Base-by-base conservation (phyloP, 2,888 invertebrate species). In the Aromia moschata region DNA sequence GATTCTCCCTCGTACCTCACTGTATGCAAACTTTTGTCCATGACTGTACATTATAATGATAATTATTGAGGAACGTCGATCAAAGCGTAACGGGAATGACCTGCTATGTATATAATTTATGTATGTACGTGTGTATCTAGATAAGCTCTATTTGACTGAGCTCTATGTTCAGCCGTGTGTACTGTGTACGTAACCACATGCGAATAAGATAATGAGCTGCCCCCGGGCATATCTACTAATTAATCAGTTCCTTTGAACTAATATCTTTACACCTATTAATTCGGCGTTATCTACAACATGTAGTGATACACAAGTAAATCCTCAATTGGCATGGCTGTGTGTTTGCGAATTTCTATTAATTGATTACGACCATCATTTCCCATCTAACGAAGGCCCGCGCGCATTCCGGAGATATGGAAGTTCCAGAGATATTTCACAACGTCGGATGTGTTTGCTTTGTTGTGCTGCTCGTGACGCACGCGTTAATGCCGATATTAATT, bases 231-330 rank as follows among this genome's bases (percentile, higher is more conserved):
- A 38, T 12, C 15, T 15, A 20, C 25, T 20, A 38, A 37, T 49
- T 40, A 49, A 25, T 49, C 38, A 15, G 25, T 38, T 36, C 49
- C 49, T 38, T 49, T 49, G 49, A 49, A 38, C 37, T 49, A 40
- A 38, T 49, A 2, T n/a, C n/a, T n/a, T n/a, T n/a, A n/a, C n/a
- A 47, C 20, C 33, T 49, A 49, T 15, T 49, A 49, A 49, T 49
- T 37, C 30, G 16, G 30, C 37, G 14, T 47, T n/a, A 36, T 17
- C 33, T 33, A 17, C 20, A 11, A 18, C 11, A 25, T 38, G 25
- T 30, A 38, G 20, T 20, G 30, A 18, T 3, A 14, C 14, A 18
- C 20, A 25, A n/a, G n/a, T n/a, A 18, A 30, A 25, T 38, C 25
- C 20, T 7, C 25, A 12, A 47, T 38, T 49, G 49, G 14, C 38